Conservation (phyloP, 2,797 vertebrate species). For the Erpetoichthys calabaricus region DNA sequence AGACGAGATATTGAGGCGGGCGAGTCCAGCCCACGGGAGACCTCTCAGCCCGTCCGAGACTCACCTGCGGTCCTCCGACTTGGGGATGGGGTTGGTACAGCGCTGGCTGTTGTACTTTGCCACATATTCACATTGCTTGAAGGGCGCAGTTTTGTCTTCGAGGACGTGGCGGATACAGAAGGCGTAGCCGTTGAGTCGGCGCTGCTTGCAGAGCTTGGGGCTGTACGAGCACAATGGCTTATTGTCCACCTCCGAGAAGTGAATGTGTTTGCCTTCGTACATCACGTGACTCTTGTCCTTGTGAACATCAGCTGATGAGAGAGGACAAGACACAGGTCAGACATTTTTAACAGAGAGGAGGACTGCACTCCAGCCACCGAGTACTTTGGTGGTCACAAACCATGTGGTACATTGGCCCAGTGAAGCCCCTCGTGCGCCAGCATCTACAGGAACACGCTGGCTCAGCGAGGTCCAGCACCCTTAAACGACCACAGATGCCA, state of each 20-base stretch:
- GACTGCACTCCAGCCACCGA: neutral
- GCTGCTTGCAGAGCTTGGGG: constrained; percentile 99
- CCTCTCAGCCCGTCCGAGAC: constrained; percentile 17
- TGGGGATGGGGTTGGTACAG: constrained; percentile 98
- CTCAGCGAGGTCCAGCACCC: too few species aligned
- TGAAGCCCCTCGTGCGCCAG: too few species aligned
- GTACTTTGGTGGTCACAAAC: neutral
- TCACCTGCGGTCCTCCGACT: constrained; percentile 95
- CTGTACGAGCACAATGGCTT: constrained; percentile 99
- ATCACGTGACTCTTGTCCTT: constrained; percentile 99
- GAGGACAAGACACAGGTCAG: constrained; percentile 20
- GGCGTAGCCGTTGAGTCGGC: constrained; percentile 96
- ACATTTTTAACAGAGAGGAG: neutral
- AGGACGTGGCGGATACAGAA: constrained; percentile 98
- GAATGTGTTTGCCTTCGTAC: constrained; percentile 99
- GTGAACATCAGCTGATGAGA: constrained; percentile 97
- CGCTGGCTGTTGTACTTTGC: constrained; percentile 99
- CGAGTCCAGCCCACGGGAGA: neutral
- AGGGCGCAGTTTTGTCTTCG: constrained; percentile 97
- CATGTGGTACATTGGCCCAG: too few species aligned
- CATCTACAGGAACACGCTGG: too few species aligned
- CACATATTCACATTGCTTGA: constrained; percentile 99
- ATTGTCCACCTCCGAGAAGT: constrained; percentile 99
- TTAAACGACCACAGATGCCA: too few species aligned
- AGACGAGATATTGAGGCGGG: neutral